Base-by-base conservation (phyloP, 2,797 vertebrate genomes). In the Rhinophrynus dorsalis region DNA sequence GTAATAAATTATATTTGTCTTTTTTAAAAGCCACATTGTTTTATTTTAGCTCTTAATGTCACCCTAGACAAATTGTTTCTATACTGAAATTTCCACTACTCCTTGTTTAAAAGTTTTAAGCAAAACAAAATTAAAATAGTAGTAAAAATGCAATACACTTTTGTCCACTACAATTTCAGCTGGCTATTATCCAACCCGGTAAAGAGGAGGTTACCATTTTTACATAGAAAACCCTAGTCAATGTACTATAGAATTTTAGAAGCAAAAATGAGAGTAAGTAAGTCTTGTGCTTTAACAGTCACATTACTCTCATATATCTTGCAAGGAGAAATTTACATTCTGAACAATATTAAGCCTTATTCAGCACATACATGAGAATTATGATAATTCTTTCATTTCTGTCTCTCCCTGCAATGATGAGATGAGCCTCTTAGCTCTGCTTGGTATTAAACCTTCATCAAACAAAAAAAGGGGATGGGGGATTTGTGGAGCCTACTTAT, bases 371-470 rank as follows among this genome's bases (percentile, higher is more conserved):
- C 42, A 67, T 29, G 44, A 38, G 54, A 58, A 59, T 68, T 68
- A 68, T 68, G 55, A 40, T 68, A 59, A 68, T 68, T 40, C 32
- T 32, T 40, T 51, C 45, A 68, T 59, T 68, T 68, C 54, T 58
- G 54, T 30, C 54, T 67, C 24, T 51, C 29, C 23, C 54, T 26
- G 26, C 66, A 48, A 23, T 58, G 55, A 68, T 59, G 45, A 68
- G 44, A 50, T 59, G 66, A 68, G 55, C 55, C 45, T 68, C 55
- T 68, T 68, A 68, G 48, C 24, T 59, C 20, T 40, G 42, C 33
- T 38, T 47, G 11, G 18, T 60, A 59, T 51, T 59, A 59, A 40
- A 59, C 40, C 45, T 59, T 38, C 12, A 27, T 12, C 44, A 59
- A 44, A 50, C 42, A 59, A 68, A 57, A 37, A 47, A 30, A 6